These are phyloP conservation scores for Tetranychus cinnabarinus DNA, from an alignment of 1,140 invertebrate species.

Conservation along the genomic window DNA sequence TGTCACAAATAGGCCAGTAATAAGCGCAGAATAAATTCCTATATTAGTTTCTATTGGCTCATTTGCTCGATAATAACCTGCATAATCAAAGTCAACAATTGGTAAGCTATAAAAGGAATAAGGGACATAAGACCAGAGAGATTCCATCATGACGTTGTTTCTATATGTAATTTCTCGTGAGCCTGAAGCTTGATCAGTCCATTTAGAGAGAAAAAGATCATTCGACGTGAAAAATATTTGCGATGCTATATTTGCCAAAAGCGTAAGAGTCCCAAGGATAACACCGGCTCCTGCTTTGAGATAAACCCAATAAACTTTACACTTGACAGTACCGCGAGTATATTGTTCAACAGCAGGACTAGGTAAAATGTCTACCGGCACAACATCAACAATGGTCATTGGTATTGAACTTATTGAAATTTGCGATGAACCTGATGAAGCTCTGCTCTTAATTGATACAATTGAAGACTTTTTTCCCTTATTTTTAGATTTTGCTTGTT, in stretches of 20 bases:
- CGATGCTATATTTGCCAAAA: conserved; percentile 11
- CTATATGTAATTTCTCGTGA: too few relatives aligned
- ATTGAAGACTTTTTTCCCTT: too few relatives aligned
- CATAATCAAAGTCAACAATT: too few relatives aligned
- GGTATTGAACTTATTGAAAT: too few relatives aligned
- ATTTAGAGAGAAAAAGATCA: conserved; percentile 13
- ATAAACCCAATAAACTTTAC: conserved; percentile 7
- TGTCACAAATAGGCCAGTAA: conserved; percentile 19
- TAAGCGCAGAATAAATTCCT: conserved; percentile 18
- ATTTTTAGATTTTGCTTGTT: too few relatives aligned
- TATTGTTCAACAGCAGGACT: not conserved
- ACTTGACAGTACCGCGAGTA: conserved; percentile 8
- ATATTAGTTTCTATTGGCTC: conserved; percentile 10
- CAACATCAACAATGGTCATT: not conserved
- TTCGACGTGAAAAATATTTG: conserved; percentile 14
- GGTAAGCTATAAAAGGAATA: too few relatives aligned
- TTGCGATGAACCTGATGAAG: too few relatives aligned
- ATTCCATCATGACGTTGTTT: too few relatives aligned
- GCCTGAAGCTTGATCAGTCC: conserved; percentile 2
- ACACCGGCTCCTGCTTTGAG: not conserved
- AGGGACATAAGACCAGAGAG: too few relatives aligned
- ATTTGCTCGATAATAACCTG: too few relatives aligned
- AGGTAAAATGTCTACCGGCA: not conserved
- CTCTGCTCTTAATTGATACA: too few relatives aligned
- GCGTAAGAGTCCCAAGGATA: conserved; percentile 1